These are phyloP conservation scores for Leptodactylus fuscus DNA, from an alignment of 2,113 vertebrate species.

Conservation along the genomic window DNA sequence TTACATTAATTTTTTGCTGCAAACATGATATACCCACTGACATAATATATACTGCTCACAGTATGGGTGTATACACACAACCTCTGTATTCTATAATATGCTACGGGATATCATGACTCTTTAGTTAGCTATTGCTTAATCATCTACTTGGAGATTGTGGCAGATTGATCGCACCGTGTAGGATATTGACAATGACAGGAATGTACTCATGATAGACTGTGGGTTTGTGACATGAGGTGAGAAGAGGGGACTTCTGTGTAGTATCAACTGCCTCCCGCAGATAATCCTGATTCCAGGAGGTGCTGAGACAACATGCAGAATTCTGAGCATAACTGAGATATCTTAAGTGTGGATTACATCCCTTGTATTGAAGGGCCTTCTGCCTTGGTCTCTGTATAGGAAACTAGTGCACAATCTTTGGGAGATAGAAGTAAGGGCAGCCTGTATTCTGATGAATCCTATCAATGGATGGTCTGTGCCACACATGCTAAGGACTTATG, in stretches of 20 bases:
- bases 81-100: too few species aligned
- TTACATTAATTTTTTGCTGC: too few species aligned
- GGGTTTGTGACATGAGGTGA: slow-evolving; percentile 23
- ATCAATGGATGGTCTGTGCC: background rate
- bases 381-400: background rate
- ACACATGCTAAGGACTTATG: background rate
- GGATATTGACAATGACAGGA: background rate
- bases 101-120: background rate
- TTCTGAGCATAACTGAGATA: slow-evolving; percentile 48
- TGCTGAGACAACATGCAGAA: slow-evolving; percentile 46
- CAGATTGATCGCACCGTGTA: background rate
- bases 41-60: too few species aligned
- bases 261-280: slow-evolving; percentile 45
- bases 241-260: slow-evolving; percentile 48
- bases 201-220: slow-evolving; percentile 22
- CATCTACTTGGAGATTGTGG: slow-evolving; percentile 9
- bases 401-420: background rate
- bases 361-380: background rate
- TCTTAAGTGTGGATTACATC: slow-evolving; percentile 35
- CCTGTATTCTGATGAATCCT: too few species aligned
- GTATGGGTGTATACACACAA: too few species aligned
- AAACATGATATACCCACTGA: too few species aligned
- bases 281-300: slow-evolving; percentile 52
- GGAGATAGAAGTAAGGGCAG: too few species aligned
- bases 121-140: background rate